Conservation (phyloP, 2,797 vertebrate genomes). For the Rhynchotus rufescens region DNA sequence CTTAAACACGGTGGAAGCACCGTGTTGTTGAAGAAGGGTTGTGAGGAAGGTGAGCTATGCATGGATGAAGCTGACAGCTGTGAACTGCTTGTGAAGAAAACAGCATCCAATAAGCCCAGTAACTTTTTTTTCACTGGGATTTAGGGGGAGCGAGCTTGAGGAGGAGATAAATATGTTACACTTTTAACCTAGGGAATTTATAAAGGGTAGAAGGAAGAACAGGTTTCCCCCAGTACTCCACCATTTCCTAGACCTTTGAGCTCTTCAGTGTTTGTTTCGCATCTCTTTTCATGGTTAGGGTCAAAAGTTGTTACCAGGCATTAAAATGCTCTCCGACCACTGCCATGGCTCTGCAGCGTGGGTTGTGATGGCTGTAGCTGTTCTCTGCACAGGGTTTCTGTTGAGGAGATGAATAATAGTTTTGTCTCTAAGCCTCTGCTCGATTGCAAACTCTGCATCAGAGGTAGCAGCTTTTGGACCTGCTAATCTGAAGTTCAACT, state of each 20-base stretch:
- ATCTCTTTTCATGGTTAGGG: neutral
- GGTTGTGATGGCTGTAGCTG: neutral
- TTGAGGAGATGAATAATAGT: neutral
- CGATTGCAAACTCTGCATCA: neutral
- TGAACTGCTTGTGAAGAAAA: neutral
- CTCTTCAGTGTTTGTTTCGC: neutral
- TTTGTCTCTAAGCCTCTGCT: neutral
- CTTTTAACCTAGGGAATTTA: neutral
- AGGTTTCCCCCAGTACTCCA: neutral
- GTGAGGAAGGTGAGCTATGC: neutral
- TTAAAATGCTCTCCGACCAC: neutral
- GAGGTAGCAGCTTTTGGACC: no score
- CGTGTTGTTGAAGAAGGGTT: neutral
- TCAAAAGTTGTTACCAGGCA: neutral
- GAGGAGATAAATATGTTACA: neutral
- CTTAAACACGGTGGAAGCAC: neutral
- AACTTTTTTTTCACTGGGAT: fast-evolving
- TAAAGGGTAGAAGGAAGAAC: neutral
- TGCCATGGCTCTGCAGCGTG: neutral
- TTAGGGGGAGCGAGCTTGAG: neutral
- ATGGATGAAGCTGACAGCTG: neutral
- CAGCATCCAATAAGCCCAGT: neutral
- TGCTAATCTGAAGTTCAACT: neutral
- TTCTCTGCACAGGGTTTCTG: neutral
- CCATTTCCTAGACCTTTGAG: neutral